Conservation (phyloP, 2,113 vertebrate genomes). For the Mugil cephalus region DNA sequence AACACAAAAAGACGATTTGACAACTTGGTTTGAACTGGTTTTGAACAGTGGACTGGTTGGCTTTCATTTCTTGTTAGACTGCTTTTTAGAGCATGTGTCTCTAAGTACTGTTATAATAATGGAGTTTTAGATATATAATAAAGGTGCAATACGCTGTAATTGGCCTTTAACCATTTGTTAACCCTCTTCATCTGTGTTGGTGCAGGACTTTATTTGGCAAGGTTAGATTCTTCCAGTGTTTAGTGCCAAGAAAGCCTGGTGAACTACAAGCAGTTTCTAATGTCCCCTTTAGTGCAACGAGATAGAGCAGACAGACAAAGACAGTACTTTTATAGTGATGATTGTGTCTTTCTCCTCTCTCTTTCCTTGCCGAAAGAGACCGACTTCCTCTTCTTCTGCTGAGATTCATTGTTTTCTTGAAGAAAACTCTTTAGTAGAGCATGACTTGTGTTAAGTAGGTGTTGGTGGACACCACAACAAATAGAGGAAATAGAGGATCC, state of each 20-base stretch:
- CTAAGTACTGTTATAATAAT: too few relatives aligned
- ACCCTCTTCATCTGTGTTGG: neutral
- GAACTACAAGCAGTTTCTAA: constrained; percentile 36
- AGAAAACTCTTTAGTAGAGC: neutral
- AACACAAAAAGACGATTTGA: too few relatives aligned
- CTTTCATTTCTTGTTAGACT: too few relatives aligned
- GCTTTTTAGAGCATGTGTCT: too few relatives aligned
- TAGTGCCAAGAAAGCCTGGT: constrained; percentile 32
- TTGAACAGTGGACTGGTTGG: too few relatives aligned
- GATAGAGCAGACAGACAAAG: constrained; percentile 42
- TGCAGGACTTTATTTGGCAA: constrained; percentile 16
- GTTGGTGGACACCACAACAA: neutral
- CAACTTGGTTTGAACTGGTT: too few relatives aligned
- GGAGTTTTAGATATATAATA: too few relatives aligned
- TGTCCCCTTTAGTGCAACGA: constrained; percentile 41
- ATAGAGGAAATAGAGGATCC: neutral
- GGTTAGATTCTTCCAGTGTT: constrained; percentile 17
- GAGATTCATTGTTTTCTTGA: neutral
- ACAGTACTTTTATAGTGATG: constrained; percentile 31
- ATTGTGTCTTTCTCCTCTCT: constrained; percentile 24
- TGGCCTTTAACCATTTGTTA: neutral
- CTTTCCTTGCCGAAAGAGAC: constrained; percentile 50
- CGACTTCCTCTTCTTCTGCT: neutral
- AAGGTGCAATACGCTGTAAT: neutral
- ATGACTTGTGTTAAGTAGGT: neutral